These are phyloP conservation scores for Yasuhikotakia modesta DNA, from an alignment of 2,797 vertebrate species.

Conservation along the genomic window DNA sequence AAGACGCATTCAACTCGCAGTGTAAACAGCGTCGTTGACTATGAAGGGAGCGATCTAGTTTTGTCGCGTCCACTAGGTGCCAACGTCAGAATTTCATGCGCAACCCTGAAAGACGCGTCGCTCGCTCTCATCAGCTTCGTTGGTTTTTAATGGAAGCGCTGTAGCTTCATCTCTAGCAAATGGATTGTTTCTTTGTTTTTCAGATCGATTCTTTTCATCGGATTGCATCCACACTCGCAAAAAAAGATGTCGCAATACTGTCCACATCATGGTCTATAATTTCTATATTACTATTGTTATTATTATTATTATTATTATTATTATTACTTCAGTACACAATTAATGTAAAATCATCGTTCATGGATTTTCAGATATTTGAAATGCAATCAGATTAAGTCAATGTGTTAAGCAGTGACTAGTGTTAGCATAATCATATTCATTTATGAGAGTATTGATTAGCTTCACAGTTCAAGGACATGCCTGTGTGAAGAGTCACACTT, in stretches of 20 bases:
- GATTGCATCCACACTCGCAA: neutral
- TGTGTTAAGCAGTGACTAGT: constrained; percentile 19
- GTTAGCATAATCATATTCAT: neutral
- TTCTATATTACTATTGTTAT: no score
- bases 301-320: no score
- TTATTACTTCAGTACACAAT: neutral
- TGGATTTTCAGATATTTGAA: neutral
- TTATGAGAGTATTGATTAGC: neutral
- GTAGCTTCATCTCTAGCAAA: neutral
- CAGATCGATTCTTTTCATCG: neutral
- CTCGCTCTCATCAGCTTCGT: neutral
- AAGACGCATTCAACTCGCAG: neutral
- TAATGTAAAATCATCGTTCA: neutral
- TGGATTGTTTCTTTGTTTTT: neutral
- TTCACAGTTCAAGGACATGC: constrained; percentile 54
- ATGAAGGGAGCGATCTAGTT: neutral
- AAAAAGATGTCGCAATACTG: neutral
- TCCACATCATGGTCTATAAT: neutral
- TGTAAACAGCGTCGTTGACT: neutral
- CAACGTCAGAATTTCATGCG: neutral
- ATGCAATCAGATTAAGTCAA: neutral
- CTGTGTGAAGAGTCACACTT: constrained; percentile 57
- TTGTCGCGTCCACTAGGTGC: neutral
- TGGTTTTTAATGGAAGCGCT: neutral
- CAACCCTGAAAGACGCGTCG: constrained; percentile 10